A percentile compares a stretch with the other conserved stretches of the same genome.
Evolutionary conservation across 2,888 invertebrate genomes (phyloP).

Genomic region (Pelosia muscerda): DNA sequence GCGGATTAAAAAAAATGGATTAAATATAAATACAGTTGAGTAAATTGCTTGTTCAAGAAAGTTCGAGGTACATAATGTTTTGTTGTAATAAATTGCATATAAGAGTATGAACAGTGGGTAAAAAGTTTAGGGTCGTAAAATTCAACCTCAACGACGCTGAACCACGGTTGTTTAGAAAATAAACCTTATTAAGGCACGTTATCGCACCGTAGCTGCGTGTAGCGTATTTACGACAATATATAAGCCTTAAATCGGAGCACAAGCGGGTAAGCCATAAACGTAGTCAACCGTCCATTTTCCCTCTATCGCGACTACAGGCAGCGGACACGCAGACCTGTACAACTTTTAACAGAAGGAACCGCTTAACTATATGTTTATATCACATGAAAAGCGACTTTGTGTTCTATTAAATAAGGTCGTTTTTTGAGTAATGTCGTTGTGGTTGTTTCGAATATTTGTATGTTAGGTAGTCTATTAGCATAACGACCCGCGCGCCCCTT

Average conservation of each 20-base stretch:
- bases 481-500: constrained; percentile 84
- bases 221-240: constrained; percentile 76
- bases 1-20: no score
- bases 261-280: constrained; percentile 82
- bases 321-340: constrained; percentile 76
- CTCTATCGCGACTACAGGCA: constrained; percentile 79
- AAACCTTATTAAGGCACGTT: constrained; percentile 77
- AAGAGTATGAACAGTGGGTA: constrained; percentile 49
- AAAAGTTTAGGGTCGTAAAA: constrained; percentile 57
- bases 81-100: constrained; percentile 36
- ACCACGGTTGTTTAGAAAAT: constrained; percentile 70
- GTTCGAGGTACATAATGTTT: constrained; percentile 11
- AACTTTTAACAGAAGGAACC: constrained; percentile 37
- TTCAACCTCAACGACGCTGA: constrained; percentile 59
- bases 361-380: constrained; percentile 36
- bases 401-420: constrained; percentile 21
- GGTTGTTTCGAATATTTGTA: constrained; percentile 44
- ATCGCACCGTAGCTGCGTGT: constrained; percentile 72
- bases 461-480: constrained; percentile 73
- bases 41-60: neutral
- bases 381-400: constrained; percentile 31
- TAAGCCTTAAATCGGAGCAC: constrained; percentile 77
- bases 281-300: constrained; percentile 86
- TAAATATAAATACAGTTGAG: neutral
- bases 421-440: constrained; percentile 27